phyloP scores from a whole-genome alignment of 37 sponge, comb jelly and placozoan species.

The Bolinopsis microptera region DNA sequence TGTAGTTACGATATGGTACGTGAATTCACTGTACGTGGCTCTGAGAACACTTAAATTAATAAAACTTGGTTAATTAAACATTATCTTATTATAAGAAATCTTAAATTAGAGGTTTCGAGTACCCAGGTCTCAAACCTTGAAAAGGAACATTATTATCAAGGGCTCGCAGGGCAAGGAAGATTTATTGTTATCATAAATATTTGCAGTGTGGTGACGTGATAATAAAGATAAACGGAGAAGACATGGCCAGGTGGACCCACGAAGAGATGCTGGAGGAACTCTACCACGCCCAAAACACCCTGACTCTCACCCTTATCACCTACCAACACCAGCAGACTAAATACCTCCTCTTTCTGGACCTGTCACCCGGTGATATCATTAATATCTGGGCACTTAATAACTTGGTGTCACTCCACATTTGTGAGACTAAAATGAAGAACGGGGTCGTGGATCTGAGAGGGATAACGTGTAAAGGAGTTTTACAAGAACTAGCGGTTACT shows the following conservation, averaged over 20 bases:
- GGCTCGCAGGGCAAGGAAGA: too few relatives aligned
- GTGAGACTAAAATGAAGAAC: not conserved
- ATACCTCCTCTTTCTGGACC: constrained; percentile 50
- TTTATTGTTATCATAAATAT: too few relatives aligned
- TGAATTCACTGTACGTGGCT: too few relatives aligned
- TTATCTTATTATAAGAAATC: too few relatives aligned
- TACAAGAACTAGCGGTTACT: constrained; percentile 46
- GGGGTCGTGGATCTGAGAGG: constrained; percentile 50
- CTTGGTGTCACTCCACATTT: not conserved
- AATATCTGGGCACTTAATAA: constrained; percentile 48
- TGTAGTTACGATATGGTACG: too few relatives aligned
- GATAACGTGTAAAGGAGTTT: not conserved
- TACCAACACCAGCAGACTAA: constrained; percentile 37
- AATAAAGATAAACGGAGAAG: not conserved
- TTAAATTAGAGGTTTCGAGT: too few relatives aligned
- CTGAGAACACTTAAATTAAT: too few relatives aligned
- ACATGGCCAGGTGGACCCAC: constrained; percentile 25
- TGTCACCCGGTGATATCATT: constrained; percentile 39
- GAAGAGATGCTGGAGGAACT: constrained; percentile 50
- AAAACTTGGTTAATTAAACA: too few relatives aligned
- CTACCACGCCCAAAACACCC: not conserved
- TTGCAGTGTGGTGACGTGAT: constrained; percentile 59
- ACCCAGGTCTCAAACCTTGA: too few relatives aligned
- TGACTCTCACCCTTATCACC: not conserved
- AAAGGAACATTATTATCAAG: too few relatives aligned